phyloP scores from a whole-genome alignment of 2,797 vertebrate species.

The Xiphophorus birchmanni region DNA sequence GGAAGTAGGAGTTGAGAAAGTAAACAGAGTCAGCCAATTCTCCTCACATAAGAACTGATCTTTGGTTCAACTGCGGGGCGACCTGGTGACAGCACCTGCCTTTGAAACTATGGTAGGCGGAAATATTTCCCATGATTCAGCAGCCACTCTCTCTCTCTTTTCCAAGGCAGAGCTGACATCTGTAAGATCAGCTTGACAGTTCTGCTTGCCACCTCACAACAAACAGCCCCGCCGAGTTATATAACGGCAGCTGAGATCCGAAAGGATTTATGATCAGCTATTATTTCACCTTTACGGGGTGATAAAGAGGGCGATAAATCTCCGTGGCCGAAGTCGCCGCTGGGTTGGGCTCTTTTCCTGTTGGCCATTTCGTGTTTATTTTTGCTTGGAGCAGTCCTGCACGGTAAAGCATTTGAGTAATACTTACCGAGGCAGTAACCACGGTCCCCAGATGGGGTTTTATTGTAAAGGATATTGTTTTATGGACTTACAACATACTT shows the following conservation, averaged over 20 bases:
- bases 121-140: constrained; percentile 63
- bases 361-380: constrained; percentile 63
- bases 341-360: constrained; percentile 48
- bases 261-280: constrained; percentile 52
- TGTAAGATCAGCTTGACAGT: constrained; percentile 51
- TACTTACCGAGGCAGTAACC: constrained; percentile 4
- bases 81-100: constrained; percentile 40
- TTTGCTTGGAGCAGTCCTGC: constrained; percentile 43
- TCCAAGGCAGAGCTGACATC: constrained; percentile 32
- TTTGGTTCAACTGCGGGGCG: constrained; percentile 42
- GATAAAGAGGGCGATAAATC: constrained; percentile 57
- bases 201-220: constrained; percentile 46
- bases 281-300: constrained; percentile 58
- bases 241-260: constrained; percentile 38
- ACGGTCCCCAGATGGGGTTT: not conserved
- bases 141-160: constrained; percentile 16
- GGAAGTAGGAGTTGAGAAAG: constrained; percentile 30
- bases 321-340: constrained; percentile 25
- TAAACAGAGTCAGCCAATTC: constrained; percentile 48
- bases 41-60: constrained; percentile 14
- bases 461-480: not conserved
- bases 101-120: constrained; percentile 28
- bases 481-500: not conserved
- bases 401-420: constrained; percentile 51
- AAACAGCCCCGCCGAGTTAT: constrained; percentile 55